Base-by-base conservation (phyloP, 53 echinoderm and acorn worm genomes). In the Temnopleurus reevesii region DNA sequence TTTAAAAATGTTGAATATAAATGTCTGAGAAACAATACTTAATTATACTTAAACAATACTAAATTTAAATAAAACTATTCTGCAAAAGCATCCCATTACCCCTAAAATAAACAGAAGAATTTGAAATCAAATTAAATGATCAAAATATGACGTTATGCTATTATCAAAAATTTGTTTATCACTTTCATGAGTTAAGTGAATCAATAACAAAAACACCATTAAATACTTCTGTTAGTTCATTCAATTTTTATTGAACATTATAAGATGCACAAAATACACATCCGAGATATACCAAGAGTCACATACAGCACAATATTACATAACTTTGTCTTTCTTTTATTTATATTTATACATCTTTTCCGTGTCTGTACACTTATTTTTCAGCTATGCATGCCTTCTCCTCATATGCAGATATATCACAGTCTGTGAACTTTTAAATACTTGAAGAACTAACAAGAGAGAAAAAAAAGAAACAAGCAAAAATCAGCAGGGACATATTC, bases 261-360 rank as follows among this genome's bases (percentile, higher is more conserved):
- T 85, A 85, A 61, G 85, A 85, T 85, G 85, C 85, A 85, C 85
- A 85, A 85, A 57, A 85, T 85, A 85, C 85, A 85, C 85, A 85
- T 85, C 85, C 30, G 85, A 85, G 85, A 85, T 85, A 85, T 45
- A 85, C 45, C 85, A 29, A 55, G 54, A 85, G 45, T 46, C 85
- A 85, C 85, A 85, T 59, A 83, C 59, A 85, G 45, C 85, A 85
- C 85, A 83, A 83, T 83, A 83, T 83, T 83, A 83, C 83, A 85
- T 85, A 85, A 85, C 85, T 60, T 85, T 85, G 27, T 35, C 60
- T 85, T 85, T 85, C 85, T 85, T 41, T 85, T 85, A 85, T 85
- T 85, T 85, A 85, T 85, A 85, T 85, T 85, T 85, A 85, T 85
- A 85, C 85, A 85, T 85, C 85, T 85, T 60, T 59, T 36, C 46